Percentiles rank a stretch among this genome's conserved stretches.
phyloP scores from a whole-genome alignment of 37 sponge, comb jelly and placozoan species.

The Corticium candelabrum region DNA sequence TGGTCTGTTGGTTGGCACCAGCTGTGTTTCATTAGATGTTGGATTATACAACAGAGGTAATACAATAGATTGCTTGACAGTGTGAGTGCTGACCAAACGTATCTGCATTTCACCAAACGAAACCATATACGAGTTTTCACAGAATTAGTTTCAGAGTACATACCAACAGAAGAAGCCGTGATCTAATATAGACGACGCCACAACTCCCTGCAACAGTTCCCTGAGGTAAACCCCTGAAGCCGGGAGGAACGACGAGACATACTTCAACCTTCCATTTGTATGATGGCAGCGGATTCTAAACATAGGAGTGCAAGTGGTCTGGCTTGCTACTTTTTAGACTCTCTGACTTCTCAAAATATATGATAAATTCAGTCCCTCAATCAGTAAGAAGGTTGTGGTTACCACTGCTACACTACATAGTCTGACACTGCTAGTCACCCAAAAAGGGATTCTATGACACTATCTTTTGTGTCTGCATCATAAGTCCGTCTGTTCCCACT shows the following conservation, averaged over 20 bases:
- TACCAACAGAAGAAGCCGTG: not conserved
- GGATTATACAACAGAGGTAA: not conserved
- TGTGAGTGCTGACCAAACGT: not conserved
- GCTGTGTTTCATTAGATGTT: too few species aligned
- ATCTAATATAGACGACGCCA: not conserved
- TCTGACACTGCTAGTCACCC: too few species aligned
- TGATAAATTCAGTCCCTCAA: too few species aligned
- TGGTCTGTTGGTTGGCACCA: too few species aligned
- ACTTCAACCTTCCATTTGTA: slow-evolving; percentile 29
- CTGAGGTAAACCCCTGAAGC: not conserved
- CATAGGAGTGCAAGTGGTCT: too few species aligned
- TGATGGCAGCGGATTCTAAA: not conserved
- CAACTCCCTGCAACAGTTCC: not conserved
- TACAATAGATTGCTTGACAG: not conserved
- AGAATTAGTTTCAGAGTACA: not conserved
- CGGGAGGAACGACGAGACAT: slow-evolving; percentile 41
- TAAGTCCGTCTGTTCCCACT: too few species aligned
- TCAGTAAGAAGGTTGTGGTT: too few species aligned
- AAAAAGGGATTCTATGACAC: too few species aligned
- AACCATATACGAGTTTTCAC: not conserved
- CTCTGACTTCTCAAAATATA: too few species aligned
- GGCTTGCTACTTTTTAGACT: too few species aligned
- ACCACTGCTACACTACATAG: too few species aligned
- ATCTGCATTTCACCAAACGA: not conserved
- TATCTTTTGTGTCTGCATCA: too few species aligned